A percentile compares a stretch with the other conserved stretches of the same genome.
These are phyloP conservation scores for Norana najaformis DNA, from an alignment of 2,888 invertebrate species.

Conservation along the genomic window DNA sequence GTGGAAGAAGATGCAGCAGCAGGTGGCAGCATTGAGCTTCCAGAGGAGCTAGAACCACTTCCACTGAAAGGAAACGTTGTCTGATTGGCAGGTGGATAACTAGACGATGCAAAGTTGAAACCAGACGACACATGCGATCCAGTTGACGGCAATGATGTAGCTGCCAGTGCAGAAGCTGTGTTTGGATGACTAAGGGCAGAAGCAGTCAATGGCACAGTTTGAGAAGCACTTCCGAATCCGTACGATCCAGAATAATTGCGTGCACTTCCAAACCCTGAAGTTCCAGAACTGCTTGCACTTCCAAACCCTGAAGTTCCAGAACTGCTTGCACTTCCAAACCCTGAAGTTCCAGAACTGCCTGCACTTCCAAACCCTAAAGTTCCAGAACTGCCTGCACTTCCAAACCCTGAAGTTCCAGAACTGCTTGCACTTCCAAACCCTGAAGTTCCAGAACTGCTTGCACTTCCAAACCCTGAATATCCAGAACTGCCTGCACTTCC, in stretches of 20 bases:
- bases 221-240: background rate
- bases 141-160: background rate
- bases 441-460: background rate
- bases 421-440: background rate
- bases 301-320: background rate
- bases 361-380: background rate
- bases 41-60: background rate
- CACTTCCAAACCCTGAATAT: background rate
- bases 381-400: background rate
- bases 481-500: background rate
- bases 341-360: background rate
- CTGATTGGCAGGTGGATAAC: background rate
- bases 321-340: background rate
- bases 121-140: background rate
- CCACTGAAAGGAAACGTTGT: background rate
- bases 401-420: background rate
- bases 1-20: background rate
- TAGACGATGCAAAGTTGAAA: background rate
- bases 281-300: background rate
- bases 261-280: background rate
- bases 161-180: background rate
- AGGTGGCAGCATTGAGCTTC: background rate
- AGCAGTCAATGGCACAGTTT: background rate
- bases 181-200: too few relatives aligned
- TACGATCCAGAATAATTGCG: background rate